phyloP scores from a whole-genome alignment of 1,140 invertebrate genomes.

The Drosophila kurseongensis region DNA sequence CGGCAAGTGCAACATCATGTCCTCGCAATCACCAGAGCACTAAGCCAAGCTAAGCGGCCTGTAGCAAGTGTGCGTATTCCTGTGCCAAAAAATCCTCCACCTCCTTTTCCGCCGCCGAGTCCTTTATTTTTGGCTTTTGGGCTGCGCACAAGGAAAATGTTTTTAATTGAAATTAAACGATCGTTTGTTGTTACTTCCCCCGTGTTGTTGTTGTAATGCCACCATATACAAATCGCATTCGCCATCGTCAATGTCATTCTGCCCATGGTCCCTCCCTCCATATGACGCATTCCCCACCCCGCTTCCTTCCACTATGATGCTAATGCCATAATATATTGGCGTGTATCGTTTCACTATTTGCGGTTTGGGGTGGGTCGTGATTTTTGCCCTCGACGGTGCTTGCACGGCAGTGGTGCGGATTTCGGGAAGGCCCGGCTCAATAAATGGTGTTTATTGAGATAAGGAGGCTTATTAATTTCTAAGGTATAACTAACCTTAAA shows the following conservation, averaged over 20 bases:
- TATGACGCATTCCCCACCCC: constrained; percentile 5
- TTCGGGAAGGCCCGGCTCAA: neutral
- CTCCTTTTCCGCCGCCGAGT: constrained; percentile 6
- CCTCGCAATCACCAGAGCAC: constrained; percentile 70
- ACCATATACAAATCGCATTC: constrained; percentile 83
- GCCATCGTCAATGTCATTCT: constrained; percentile 52
- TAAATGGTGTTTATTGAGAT: neutral
- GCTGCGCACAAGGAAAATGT: constrained; percentile 63
- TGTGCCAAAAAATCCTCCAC: constrained; percentile 36
- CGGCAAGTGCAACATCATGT: constrained; percentile 84
- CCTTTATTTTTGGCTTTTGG: constrained; percentile 77
- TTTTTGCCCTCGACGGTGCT: constrained; percentile 35
- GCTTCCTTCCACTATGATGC: constrained; percentile 17
- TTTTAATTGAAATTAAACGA: constrained; percentile 85
- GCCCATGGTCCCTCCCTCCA: constrained; percentile 18
- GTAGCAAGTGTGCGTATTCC: constrained; percentile 83
- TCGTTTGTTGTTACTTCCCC: constrained; percentile 74
- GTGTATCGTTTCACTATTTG: constrained; percentile 80
- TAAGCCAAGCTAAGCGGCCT: constrained; percentile 76
- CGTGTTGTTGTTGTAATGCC: constrained; percentile 72
- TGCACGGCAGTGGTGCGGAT: neutral
- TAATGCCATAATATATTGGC: constrained; percentile 84
- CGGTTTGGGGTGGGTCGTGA: constrained; percentile 84
- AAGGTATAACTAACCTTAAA: no score
- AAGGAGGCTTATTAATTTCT: no score